These are phyloP conservation scores for Typhlichthys subterraneus DNA, from an alignment of 2,797 vertebrate genomes.

Conservation along the genomic window DNA sequence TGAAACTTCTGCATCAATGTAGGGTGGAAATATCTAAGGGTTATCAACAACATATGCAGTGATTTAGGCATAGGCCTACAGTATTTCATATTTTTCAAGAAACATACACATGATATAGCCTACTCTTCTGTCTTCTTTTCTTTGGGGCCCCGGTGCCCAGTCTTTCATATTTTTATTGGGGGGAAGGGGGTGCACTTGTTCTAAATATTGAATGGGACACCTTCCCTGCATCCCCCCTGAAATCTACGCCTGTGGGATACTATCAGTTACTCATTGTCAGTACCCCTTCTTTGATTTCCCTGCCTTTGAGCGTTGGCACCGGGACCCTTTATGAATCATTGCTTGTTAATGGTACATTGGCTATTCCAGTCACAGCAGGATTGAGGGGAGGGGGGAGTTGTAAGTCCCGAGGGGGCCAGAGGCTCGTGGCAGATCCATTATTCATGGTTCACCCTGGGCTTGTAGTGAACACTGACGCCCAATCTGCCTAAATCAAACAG, in stretches of 20 bases:
- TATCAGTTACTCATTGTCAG: constrained; percentile 10
- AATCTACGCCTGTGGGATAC: not conserved
- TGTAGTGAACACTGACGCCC: constrained; percentile 78
- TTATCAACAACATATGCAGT: too few relatives aligned
- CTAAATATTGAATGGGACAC: too few relatives aligned
- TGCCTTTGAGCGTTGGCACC: constrained; percentile 49
- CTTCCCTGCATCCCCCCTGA: too few relatives aligned
- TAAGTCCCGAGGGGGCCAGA: constrained; percentile 68
- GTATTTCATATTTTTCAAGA: too few relatives aligned
- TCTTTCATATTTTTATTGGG: too few relatives aligned
- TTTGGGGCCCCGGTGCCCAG: too few relatives aligned
- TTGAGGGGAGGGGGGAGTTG: constrained; percentile 59
- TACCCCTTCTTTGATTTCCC: constrained; percentile 39
- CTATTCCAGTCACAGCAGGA: constrained; percentile 78
- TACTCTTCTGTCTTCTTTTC: too few relatives aligned
- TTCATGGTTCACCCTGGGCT: constrained; percentile 80
- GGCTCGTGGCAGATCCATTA: constrained; percentile 79
- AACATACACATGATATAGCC: too few relatives aligned
- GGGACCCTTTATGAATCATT: constrained; percentile 72
- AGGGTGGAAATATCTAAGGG: too few relatives aligned
- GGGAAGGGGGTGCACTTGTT: too few relatives aligned
- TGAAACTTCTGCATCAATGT: too few relatives aligned
- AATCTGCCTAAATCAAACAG: constrained; percentile 80
- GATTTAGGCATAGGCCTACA: too few relatives aligned
- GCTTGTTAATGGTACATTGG: constrained; percentile 81